Evolutionary conservation across 2,888 invertebrate genomes (phyloP).

Genomic region (Diaprepes abbreviatus): DNA sequence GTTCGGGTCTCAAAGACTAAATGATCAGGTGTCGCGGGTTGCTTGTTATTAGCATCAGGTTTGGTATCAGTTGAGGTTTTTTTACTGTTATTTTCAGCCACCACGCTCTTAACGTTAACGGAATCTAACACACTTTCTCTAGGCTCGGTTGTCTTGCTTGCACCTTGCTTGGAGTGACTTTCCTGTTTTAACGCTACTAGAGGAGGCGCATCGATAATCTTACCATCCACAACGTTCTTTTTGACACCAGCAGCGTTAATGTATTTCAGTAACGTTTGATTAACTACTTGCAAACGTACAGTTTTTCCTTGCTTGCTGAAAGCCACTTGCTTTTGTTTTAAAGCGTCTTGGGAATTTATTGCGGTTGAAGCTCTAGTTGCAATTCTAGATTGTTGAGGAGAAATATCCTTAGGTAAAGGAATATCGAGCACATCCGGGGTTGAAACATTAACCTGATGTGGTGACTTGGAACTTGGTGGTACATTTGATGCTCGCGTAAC

Average conservation of each 20-base stretch:
- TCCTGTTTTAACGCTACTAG: background rate
- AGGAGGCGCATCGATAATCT: background rate
- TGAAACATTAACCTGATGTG: background rate
- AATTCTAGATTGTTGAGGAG: background rate
- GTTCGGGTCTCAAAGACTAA: background rate
- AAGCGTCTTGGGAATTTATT: background rate
- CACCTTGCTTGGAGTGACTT: background rate
- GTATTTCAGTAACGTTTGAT: background rate
- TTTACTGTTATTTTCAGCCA: background rate
- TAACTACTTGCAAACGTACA: background rate
- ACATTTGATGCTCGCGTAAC: background rate
- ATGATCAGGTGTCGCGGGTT: background rate
- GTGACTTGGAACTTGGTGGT: background rate
- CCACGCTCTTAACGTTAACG: background rate
- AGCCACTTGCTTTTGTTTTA: background rate
- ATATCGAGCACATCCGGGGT: background rate
- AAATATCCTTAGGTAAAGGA: background rate
- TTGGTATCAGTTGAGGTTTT: background rate
- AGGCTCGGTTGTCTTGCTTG: background rate
- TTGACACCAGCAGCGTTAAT: background rate
- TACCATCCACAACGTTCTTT: background rate
- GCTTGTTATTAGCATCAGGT: background rate
- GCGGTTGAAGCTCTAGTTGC: background rate
- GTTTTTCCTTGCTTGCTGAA: conserved; percentile 2
- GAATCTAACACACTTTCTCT: background rate